phyloP scores from a whole-genome alignment of 2,888 invertebrate genomes.

The Drosophila koepferae region DNA sequence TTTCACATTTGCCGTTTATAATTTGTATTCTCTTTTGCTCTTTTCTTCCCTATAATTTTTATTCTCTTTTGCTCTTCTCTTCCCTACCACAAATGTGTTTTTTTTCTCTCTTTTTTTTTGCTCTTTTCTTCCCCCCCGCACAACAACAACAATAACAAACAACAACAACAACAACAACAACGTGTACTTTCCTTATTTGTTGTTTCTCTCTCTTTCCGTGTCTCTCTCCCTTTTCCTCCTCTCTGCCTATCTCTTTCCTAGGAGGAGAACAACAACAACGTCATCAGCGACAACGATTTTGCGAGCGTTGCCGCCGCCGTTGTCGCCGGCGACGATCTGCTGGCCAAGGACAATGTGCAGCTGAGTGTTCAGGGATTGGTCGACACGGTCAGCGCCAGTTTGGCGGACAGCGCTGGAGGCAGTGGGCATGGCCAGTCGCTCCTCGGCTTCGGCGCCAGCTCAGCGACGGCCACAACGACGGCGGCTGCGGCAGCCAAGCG shows the following conservation, averaged over 20 bases:
- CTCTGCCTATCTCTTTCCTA: conserved; percentile 76
- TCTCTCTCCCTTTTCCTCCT: conserved; percentile 28
- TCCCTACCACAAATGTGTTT: neutral
- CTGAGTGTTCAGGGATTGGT: conserved; percentile 66
- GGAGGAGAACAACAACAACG: conserved; percentile 85
- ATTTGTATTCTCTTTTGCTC: conserved; percentile 48
- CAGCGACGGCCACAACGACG: conserved; percentile 38
- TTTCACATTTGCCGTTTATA: conserved; percentile 61
- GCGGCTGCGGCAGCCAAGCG: conserved; percentile 48
- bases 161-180: conserved; percentile 56
- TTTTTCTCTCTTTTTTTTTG: neutral
- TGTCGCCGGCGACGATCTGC: conserved; percentile 71
- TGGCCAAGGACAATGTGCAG: conserved; percentile 77
- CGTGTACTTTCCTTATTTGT: conserved; percentile 39
- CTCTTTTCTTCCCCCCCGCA: conserved; percentile 74
- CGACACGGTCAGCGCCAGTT: conserved; percentile 67
- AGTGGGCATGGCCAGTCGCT: conserved; percentile 41
- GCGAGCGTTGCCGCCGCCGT: conserved; percentile 71
- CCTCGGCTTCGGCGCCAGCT: conserved; percentile 62
- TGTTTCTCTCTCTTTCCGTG: conserved; percentile 34
- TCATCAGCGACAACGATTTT: conserved; percentile 68
- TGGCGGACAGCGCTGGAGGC: conserved; percentile 54
- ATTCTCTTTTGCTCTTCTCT: conserved; percentile 48
- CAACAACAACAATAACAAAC: conserved; percentile 39
- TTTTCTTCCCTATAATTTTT: conserved; percentile 42